Base-by-base conservation (phyloP, 2,797 vertebrate species). In the Fistularia tabacaria region DNA sequence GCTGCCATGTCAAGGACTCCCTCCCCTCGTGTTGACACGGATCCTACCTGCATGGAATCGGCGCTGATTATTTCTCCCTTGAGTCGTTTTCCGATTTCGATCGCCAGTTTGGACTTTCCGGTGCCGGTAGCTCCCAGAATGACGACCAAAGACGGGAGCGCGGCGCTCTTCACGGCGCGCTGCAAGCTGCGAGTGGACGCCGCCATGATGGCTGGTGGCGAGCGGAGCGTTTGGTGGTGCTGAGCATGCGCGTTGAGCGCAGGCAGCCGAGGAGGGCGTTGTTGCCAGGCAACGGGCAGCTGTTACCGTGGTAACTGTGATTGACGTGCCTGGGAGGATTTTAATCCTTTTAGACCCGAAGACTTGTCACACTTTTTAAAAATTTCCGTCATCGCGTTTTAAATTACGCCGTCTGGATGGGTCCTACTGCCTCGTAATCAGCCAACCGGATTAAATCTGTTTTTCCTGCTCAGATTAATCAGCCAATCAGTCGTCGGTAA, bases 41-140 rank as follows among this genome's bases (percentile, higher is more conserved):
- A 1, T 65, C 88, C 64, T 87, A 98, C 96, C 95, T 97, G 96
- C 95, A 98, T 97, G 72, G 94, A 95, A 82, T 98, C 96, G 1
- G 96, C 96, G 87, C 95, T 95, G 84, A 98, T 90, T 57, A 98
- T 92, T 72, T 97, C 95, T 3, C 94, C 96, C 48, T 88, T 88
- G 1, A 95, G 84, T 12, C 89, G 83, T 79, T 88, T 92, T 15
- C 93, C 94, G 11, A 98, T 78, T 78, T 96, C 93, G 44, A 97
- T 85, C 1, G 94, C 95, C 80, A 98, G 83, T 38, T 93, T 94
- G 54, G 94, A 96, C 55, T 97, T 98, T 0, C 94, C 96, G 48
- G 94, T 95, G 37, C 95, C 95, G 7, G 95, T 97, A 14, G 95
- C 93, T 46, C 96, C 95, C 7, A 98, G 80, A 86, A 98, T 88